Conservation (phyloP, 2,113 vertebrate genomes). For the Anas platyrhynchos region DNA sequence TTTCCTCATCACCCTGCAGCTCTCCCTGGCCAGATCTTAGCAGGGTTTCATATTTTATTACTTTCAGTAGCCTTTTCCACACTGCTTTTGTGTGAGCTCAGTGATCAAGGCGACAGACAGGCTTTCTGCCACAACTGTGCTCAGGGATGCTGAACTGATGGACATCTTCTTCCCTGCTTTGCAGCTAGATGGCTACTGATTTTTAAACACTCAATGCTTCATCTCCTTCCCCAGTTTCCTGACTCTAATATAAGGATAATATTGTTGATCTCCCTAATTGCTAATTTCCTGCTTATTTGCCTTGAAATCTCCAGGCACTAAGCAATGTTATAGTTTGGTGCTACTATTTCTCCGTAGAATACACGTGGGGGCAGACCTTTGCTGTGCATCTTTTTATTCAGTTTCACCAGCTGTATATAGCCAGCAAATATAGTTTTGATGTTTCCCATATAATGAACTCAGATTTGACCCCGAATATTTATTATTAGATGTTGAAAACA, state of each 20-base stretch:
- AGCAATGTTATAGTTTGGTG: background rate
- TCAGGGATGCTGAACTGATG: background rate
- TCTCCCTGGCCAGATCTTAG: no score
- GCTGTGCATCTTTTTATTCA: background rate
- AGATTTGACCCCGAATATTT: background rate
- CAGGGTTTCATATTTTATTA: no score
- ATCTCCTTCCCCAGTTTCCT: slow-evolving; percentile 26
- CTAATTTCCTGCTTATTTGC: background rate
- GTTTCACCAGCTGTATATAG: background rate
- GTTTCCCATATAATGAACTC: background rate
- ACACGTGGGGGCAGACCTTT: background rate
- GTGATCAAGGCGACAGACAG: background rate
- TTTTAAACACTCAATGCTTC: background rate
- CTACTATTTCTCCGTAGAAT: background rate
- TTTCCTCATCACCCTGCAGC: no score
- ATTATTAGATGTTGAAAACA: background rate
- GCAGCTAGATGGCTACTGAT: background rate
- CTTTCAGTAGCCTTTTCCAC: no score
- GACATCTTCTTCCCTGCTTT: background rate
- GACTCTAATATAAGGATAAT: background rate
- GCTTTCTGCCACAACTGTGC: background rate
- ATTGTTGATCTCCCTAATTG: background rate
- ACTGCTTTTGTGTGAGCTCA: background rate
- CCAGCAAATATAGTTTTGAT: background rate
- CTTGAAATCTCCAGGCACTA: background rate